Evolutionary conservation across 2,888 invertebrate genomes (phyloP), one percentile per base, ranked within the genome.

Genomic region (Volucella bombylans): DNA sequence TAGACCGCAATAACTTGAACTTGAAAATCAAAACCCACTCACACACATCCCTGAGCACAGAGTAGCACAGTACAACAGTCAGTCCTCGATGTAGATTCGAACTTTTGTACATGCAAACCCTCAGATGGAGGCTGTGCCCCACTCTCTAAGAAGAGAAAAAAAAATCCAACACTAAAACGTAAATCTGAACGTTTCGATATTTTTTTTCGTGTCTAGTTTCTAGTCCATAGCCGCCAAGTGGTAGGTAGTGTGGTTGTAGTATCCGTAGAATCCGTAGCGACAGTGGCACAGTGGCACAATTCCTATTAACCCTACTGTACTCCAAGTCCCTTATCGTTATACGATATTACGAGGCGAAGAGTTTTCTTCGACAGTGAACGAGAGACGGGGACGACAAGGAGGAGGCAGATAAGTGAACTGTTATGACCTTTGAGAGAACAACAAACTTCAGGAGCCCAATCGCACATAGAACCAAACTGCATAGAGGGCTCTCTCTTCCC

Each of bases 1-100:
- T 85, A 85, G 80, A 85, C 83, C 83, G 76, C 77, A 77, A 55
- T 52, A 79, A 85, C 85, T 85, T 85, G 85, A 85, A 85, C 85
- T 85, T 85, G 85, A 81, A 85, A 72, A 80, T 81, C 71, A 76
- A 79, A 76, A 62, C 67, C 81, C 72, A 52, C 67, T 67, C 52
- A 50, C 23, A 50, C 23, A 59, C 62, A 61, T 45, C 45, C 65
- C 18, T 18, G n/a, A 10, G 4, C 23, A 23, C 1, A 41, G 31
- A 31, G 31, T 31, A 6, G 31, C 43, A 64, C 38, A 69, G 41
- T 18, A 18, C 39, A 14, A n/a, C 55, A 8, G 14, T 49, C 11
- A 31, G 31, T n/a, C 39, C 47, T 52, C 47, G 69, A 55, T 47
- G 23, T 47, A 31, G 69, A 65, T 64, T 69, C 15, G 18, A 76